A percentile compares a stretch with the other conserved stretches of the same genome.
Conservation (phyloP, 1,140 invertebrate species). For the Pogonomyrmex californicus region DNA sequence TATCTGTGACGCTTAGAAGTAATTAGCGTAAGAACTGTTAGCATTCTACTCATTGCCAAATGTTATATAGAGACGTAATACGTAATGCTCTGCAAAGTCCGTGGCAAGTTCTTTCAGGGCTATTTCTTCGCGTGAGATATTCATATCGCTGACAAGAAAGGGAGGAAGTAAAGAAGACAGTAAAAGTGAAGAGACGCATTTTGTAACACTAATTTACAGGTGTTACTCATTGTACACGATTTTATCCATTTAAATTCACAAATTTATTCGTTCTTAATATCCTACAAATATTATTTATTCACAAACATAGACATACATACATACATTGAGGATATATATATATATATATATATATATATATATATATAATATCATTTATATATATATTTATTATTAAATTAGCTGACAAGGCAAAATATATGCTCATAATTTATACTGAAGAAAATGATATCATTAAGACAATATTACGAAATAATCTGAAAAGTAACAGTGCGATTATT, state of each 20-base stretch:
- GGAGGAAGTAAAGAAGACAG: neutral
- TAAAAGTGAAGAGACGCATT: neutral
- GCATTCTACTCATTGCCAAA: conserved; percentile 68
- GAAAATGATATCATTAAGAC: conserved; percentile 28
- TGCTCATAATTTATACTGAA: conserved; percentile 19
- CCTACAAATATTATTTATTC: conserved; percentile 34
- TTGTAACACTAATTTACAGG: conserved; percentile 52
- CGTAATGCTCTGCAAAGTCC: conserved; percentile 63
- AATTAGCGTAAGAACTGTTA: conserved; percentile 63
- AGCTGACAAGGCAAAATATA: conserved; percentile 4
- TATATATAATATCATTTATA: conserved; percentile 33
- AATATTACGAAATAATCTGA: conserved; percentile 34
- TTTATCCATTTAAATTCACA: neutral
- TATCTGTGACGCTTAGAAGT: conserved; percentile 63
- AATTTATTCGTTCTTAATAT: conserved; percentile 6
- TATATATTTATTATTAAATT: conserved; percentile 37
- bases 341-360: conserved; percentile 15
- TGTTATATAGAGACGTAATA: conserved; percentile 52
- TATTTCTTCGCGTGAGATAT: conserved; percentile 59
- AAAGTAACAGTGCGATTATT: conserved; percentile 17
- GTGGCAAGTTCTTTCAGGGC: conserved; percentile 70
- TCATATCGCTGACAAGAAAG: conserved; percentile 43
- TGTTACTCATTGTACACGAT: conserved; percentile 43
- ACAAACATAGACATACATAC: neutral
- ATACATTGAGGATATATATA: conserved; percentile 11